A percentile compares a stretch with the other conserved stretches of the same genome.
Conservation (phyloP, 2,888 invertebrate species). For the Diloba caeruleocephala region DNA sequence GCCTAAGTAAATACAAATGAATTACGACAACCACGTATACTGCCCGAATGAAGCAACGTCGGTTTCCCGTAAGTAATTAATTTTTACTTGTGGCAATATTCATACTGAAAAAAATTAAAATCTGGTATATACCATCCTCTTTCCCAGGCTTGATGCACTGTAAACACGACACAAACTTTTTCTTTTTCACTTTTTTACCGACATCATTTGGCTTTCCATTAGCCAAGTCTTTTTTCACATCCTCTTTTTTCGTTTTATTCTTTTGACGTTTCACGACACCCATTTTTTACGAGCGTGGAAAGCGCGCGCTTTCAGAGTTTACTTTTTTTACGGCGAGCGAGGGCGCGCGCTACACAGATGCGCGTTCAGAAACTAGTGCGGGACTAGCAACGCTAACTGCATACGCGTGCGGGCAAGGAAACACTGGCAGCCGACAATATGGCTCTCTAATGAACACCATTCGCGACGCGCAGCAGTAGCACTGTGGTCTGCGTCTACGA, state of each 20-base stretch:
- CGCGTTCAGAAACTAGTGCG: slow-evolving; percentile 85
- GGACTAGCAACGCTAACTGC: slow-evolving; percentile 86
- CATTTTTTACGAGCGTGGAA: slow-evolving; percentile 73
- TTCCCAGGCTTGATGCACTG: slow-evolving; percentile 86
- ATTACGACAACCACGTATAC: slow-evolving; percentile 24
- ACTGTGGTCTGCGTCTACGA: slow-evolving; percentile 60
- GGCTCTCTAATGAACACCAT: slow-evolving; percentile 67
- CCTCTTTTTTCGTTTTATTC: slow-evolving; percentile 72
- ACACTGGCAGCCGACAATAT: slow-evolving; percentile 74
- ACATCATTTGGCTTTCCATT: slow-evolving; percentile 79
- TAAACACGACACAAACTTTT: slow-evolving; percentile 86
- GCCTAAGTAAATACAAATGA: slow-evolving; percentile 29
- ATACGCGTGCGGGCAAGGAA: slow-evolving; percentile 80
- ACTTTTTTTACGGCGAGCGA: slow-evolving; percentile 60
- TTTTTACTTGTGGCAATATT: slow-evolving; percentile 18
- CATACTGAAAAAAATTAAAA: slow-evolving; percentile 17
- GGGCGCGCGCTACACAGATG: slow-evolving; percentile 77
- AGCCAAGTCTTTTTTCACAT: slow-evolving; percentile 66
- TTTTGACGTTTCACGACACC: slow-evolving; percentile 83
- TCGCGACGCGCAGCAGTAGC: slow-evolving; percentile 62
- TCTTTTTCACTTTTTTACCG: slow-evolving; percentile 85
- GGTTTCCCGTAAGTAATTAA: slow-evolving; percentile 29
- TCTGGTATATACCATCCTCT: slow-evolving; percentile 74
- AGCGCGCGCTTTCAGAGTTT: slow-evolving; percentile 59
- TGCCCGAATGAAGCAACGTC: slow-evolving; percentile 19